Percentiles rank a stretch among this genome's conserved stretches.
Conservation (phyloP, 1,140 invertebrate genomes). For the Diplogasteroides magnus region DNA sequence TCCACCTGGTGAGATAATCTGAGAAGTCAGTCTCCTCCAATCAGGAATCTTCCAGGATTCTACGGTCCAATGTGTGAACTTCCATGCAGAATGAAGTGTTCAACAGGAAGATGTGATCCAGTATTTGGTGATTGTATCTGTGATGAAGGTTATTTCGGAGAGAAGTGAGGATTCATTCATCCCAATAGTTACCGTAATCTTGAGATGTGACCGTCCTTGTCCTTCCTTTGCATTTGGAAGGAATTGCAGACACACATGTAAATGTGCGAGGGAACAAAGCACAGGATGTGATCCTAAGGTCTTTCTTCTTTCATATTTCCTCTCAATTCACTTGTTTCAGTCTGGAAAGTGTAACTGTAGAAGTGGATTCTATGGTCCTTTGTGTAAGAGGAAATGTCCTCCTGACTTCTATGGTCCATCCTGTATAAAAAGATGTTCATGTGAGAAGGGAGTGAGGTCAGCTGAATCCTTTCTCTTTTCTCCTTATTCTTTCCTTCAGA, state of each 20-base stretch:
- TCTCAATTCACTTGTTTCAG: conserved; percentile 18
- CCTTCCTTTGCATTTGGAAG: conserved; percentile 41
- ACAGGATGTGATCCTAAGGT: conserved; percentile 62
- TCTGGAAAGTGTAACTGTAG: conserved; percentile 78
- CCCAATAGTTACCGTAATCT: no score
- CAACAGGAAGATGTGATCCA: conserved; percentile 69
- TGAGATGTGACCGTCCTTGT: conserved; percentile 64
- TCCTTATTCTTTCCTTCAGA: conserved; percentile 14
- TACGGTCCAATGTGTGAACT: conserved; percentile 44
- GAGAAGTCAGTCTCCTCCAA: neutral
- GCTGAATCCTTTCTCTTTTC: no score
- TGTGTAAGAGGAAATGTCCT: conserved; percentile 39
- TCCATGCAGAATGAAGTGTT: conserved; percentile 41
- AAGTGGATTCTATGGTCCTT: conserved; percentile 60
- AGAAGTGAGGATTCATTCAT: conserved; percentile 55
- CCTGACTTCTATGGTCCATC: conserved; percentile 63
- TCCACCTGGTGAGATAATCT: neutral
- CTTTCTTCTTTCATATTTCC: conserved; percentile 47
- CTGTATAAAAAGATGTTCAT: conserved; percentile 78
- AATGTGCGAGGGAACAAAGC: conserved; percentile 38
- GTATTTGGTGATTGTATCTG: conserved; percentile 79
- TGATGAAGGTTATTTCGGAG: conserved; percentile 74
- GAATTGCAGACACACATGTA: conserved; percentile 44
- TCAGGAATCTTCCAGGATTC: conserved; percentile 26
- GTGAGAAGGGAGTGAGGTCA: conserved; percentile 62